phyloP scores from a whole-genome alignment of 1,140 invertebrate species.

The Trypoxylus dichotomus region DNA sequence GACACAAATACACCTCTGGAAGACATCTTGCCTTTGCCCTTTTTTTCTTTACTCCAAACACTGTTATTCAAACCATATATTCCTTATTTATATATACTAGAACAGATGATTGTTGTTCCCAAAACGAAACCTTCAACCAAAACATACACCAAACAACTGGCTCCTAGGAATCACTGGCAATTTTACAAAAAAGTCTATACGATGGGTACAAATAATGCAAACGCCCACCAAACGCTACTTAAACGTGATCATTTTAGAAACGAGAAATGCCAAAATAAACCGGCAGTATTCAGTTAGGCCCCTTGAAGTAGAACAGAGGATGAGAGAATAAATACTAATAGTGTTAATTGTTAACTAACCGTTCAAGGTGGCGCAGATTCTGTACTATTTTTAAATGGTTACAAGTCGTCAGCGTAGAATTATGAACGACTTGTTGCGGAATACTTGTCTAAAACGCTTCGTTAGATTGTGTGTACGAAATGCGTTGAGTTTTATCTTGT shows the following conservation, averaged over 20 bases:
- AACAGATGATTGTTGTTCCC: neutral
- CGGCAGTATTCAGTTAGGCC: neutral
- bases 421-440: neutral
- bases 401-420: neutral
- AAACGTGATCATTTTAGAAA: neutral
- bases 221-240: neutral
- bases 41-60: neutral
- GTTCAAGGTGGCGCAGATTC: constrained; percentile 6
- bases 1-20: constrained; percentile 26
- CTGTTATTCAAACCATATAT: neutral
- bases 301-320: neutral
- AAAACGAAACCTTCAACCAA: neutral
- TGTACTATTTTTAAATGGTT: constrained; percentile 13
- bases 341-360: constrained; percentile 17
- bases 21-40: neutral
- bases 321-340: constrained; percentile 3
- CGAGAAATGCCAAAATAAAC: constrained; percentile 7
- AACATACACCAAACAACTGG: constrained; percentile 15
- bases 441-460: neutral
- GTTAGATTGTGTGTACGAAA: neutral
- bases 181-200: constrained; percentile 11
- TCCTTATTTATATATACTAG: neutral
- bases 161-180: constrained; percentile 10
- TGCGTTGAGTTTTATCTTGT: constrained; percentile 11
- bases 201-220: constrained; percentile 2